Conservation (phyloP, 2,797 vertebrate species). For the Gobio occitaniae region DNA sequence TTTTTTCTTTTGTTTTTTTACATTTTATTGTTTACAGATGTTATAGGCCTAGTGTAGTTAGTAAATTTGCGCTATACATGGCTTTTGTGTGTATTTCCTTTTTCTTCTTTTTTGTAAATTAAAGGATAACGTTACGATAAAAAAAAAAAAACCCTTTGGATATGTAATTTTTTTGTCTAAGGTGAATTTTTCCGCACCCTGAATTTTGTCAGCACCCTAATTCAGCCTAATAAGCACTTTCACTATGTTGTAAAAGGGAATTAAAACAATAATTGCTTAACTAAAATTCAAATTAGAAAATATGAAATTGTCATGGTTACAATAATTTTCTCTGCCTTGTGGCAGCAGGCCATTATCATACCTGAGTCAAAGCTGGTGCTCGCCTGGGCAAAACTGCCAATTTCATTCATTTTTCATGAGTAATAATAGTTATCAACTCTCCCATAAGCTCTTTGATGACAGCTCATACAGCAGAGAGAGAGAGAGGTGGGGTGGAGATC, state of each 20-base stretch:
- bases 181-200: neutral
- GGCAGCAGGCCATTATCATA: neutral
- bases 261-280: neutral
- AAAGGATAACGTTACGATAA: neutral
- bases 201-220: neutral
- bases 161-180: neutral
- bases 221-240: neutral
- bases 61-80: neutral
- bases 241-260: neutral
- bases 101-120: neutral
- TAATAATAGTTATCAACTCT: conserved; percentile 56
- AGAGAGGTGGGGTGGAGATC: conserved; percentile 55
- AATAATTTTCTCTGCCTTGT: neutral
- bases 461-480: conserved; percentile 28
- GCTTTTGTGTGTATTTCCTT: neutral
- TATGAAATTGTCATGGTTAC: neutral
- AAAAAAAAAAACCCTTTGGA: neutral
- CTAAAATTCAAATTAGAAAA: neutral
- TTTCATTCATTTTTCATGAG: conserved; percentile 54
- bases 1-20: neutral
- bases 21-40: neutral
- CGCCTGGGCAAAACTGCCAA: conserved; percentile 45
- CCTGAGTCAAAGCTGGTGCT: conserved; percentile 10
- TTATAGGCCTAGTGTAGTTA: neutral
- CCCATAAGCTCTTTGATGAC: conserved; percentile 25